Evolutionary conservation across 2,888 invertebrate species (phyloP).

Genomic region (Temnothorax ravouxi): DNA sequence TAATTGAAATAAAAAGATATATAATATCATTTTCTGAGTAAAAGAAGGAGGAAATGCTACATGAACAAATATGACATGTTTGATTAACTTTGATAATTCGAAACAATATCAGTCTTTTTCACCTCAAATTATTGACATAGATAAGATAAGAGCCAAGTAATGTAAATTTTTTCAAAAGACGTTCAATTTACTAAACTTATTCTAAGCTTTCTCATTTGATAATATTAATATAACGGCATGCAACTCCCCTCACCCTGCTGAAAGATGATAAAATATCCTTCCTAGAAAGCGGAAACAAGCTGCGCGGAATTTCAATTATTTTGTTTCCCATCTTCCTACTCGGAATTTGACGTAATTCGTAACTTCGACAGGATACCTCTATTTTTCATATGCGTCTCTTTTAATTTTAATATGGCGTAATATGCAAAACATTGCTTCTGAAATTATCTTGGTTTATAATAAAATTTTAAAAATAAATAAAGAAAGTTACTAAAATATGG

Average conservation of each 20-base stretch:
- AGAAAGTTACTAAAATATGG: background rate
- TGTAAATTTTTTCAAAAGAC: background rate
- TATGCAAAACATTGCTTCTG: constrained; percentile 3
- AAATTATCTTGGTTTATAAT: constrained; percentile 8
- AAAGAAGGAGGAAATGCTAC: background rate
- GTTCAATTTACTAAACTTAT: background rate
- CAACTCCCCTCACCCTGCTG: background rate
- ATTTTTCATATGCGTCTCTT: constrained; percentile 3
- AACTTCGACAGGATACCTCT: constrained; percentile 11
- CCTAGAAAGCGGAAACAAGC: constrained; percentile 31
- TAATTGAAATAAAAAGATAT: background rate
- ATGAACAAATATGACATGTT: background rate
- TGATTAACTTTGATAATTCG: background rate
- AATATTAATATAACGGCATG: constrained; percentile 16
- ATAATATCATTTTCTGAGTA: background rate
- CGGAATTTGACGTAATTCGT: constrained; percentile 44
- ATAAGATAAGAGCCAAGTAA: constrained; percentile 5
- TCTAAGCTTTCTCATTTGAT: constrained; percentile 2
- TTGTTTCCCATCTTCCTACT: constrained; percentile 27
- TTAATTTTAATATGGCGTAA: background rate
- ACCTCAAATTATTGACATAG: background rate
- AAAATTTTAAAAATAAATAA: background rate
- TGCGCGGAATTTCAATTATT: constrained; percentile 41
- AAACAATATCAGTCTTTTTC: background rate
- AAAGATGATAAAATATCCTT: constrained; percentile 31